Evolutionary conservation across 2,113 vertebrate genomes (phyloP).

Genomic region (Mungos mungo): DNA sequence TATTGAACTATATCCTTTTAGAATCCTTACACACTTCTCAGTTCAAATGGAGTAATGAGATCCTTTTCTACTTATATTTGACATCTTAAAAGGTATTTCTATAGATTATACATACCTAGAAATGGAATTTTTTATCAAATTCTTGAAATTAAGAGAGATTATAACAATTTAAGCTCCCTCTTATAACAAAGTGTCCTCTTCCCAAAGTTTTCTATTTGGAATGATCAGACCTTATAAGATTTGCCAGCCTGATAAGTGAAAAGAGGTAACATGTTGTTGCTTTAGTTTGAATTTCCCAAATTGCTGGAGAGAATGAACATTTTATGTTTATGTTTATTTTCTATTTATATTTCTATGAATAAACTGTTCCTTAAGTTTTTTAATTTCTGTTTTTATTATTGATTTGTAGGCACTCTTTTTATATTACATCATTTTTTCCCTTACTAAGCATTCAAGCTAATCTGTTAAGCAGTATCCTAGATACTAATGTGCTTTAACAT

Average conservation of each 20-base stretch:
- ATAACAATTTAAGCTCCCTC: background rate
- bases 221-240: background rate
- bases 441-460: background rate
- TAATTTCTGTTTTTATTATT: background rate
- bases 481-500: background rate
- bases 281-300: constrained; percentile 18
- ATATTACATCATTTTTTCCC: background rate
- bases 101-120: background rate
- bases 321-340: background rate
- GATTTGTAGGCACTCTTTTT: constrained; percentile 6
- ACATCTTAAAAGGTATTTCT: background rate
- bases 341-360: background rate
- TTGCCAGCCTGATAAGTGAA: background rate
- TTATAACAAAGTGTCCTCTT: background rate
- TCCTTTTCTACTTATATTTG: background rate
- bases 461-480: background rate
- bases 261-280: background rate
- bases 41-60: background rate
- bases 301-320: background rate
- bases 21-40: background rate
- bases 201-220: background rate
- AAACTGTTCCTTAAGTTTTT: background rate
- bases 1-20: background rate
- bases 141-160: background rate
- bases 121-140: background rate